Evolutionary conservation across 1,140 invertebrate genomes (phyloP).

Genomic region (Lordiphosa collinella): DNA sequence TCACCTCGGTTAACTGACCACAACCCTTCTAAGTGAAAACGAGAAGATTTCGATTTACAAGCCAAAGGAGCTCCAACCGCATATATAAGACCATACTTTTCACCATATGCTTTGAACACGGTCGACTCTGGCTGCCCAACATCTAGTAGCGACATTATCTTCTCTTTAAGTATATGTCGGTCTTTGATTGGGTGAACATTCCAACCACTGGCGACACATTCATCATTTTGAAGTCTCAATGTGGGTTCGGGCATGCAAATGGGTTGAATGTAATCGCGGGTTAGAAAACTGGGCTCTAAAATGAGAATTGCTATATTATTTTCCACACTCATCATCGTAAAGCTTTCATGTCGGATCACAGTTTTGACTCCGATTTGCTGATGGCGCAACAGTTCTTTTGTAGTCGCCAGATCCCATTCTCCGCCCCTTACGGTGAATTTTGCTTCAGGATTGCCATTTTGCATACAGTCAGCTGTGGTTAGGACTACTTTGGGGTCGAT

Average conservation of each 20-base stretch:
- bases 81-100: neutral
- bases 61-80: slow-evolving; percentile 15
- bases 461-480: neutral
- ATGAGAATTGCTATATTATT: slow-evolving; percentile 16
- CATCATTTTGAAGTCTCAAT: neutral
- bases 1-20: too few species aligned
- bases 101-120: neutral
- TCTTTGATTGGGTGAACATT: neutral
- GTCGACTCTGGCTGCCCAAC: neutral
- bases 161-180: neutral
- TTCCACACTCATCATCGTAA: neutral
- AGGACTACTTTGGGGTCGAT: slow-evolving; percentile 10
- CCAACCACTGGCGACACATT: slow-evolving; percentile 28
- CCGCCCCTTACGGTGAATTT: slow-evolving; percentile 13
- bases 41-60: slow-evolving; percentile 10
- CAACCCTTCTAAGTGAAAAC: neutral
- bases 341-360: neutral
- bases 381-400: slow-evolving; percentile 8
- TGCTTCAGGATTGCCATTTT: too few species aligned
- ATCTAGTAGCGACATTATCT: neutral
- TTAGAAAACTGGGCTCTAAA: neutral
- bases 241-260: neutral
- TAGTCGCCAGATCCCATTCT: slow-evolving; percentile 22
- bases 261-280: neutral
- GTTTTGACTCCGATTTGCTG: neutral